Evolutionary conservation across 2,113 vertebrate species (phyloP).

Genomic region (Labrus mixtus): DNA sequence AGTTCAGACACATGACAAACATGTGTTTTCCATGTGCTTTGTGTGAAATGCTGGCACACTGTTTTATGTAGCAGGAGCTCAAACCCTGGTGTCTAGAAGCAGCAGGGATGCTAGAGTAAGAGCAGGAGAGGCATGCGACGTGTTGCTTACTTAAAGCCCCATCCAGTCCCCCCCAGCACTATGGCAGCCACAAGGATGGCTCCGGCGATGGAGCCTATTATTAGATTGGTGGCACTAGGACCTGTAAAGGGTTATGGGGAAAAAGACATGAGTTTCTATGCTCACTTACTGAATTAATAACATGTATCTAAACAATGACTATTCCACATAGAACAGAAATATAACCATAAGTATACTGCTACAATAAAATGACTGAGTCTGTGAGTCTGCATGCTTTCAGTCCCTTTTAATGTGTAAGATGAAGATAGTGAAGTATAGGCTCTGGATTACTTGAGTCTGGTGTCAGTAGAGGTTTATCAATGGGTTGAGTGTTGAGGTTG

Average conservation of each 20-base stretch:
- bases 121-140: slow-evolving; percentile 93
- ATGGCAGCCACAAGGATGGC: slow-evolving; percentile 99
- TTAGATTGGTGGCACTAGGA: slow-evolving; percentile 99
- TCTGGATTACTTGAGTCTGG: slow-evolving; percentile 46
- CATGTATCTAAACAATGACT: slow-evolving; percentile 77
- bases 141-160: slow-evolving; percentile 99
- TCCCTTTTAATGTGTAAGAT: slow-evolving; percentile 59
- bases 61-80: slow-evolving; percentile 94
- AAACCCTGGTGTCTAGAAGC: slow-evolving; percentile 92
- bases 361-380: slow-evolving; percentile 69
- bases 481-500: slow-evolving; percentile 57
- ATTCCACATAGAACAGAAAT: slow-evolving; percentile 81
- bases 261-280: slow-evolving; percentile 91
- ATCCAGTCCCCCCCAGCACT: slow-evolving; percentile 99
- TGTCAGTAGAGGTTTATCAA: slow-evolving; percentile 64
- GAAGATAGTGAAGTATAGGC: slow-evolving; percentile 50
- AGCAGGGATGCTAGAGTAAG: slow-evolving; percentile 92
- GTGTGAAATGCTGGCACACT: not conserved
- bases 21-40: slow-evolving; percentile 13
- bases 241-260: slow-evolving; percentile 98
- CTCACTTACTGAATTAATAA: slow-evolving; percentile 68
- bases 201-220: slow-evolving; percentile 99
- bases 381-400: slow-evolving; percentile 74
- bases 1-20: slow-evolving; percentile 20
- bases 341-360: slow-evolving; percentile 70